These are phyloP conservation scores for Phasianus colchicus DNA, from an alignment of 2,113 vertebrate genomes.

Conservation along the genomic window DNA sequence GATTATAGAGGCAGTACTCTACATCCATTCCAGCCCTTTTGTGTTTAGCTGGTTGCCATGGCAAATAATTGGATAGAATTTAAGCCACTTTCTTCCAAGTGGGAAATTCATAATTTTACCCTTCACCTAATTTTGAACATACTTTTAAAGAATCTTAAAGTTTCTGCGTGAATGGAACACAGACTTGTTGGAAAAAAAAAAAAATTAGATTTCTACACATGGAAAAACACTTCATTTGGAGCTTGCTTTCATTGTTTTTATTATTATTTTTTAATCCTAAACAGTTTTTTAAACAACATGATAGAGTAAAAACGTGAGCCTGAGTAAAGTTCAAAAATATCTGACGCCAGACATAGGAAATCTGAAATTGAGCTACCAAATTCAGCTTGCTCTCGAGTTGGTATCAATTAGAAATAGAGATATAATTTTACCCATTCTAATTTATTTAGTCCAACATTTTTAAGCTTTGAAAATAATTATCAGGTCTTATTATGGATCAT, in stretches of 20 bases:
- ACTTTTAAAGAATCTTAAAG: conserved; percentile 86
- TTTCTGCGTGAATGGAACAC: conserved; percentile 79
- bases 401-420: not conserved
- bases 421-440: not conserved
- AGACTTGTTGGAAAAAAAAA: conserved; percentile 26
- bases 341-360: not conserved
- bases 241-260: not conserved
- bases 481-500: not conserved
- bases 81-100: conserved; percentile 93
- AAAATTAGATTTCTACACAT: not conserved
- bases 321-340: not conserved
- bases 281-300: not conserved
- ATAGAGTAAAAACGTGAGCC: not conserved
- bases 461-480: not conserved
- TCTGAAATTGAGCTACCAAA: not conserved
- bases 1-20: conserved; percentile 88
- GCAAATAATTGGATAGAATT: conserved; percentile 97
- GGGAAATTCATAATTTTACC: conserved; percentile 91
- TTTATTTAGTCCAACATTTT: not conserved
- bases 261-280: not conserved
- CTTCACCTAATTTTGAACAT: conserved; percentile 87
- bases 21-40: conserved; percentile 89
- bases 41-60: conserved; percentile 93
- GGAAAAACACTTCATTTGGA: not conserved
- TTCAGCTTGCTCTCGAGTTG: not conserved